Evolutionary conservation across 2,113 vertebrate genomes (phyloP).

Genomic region (Tretioscincus oriximinensis): DNA sequence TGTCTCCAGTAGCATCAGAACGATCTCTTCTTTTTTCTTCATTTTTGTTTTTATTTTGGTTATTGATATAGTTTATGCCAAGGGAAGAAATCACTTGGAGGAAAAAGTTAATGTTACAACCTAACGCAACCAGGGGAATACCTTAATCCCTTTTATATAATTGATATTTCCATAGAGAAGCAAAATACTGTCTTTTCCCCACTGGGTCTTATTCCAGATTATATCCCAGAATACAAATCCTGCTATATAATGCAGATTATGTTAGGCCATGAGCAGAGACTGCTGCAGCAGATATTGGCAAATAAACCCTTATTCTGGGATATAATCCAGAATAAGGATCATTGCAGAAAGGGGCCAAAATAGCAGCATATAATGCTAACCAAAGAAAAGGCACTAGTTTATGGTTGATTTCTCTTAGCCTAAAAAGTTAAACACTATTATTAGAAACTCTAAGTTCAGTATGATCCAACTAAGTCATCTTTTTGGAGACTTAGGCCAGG

Average conservation of each 20-base stretch:
- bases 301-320: too few relatives aligned
- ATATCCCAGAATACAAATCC: too few relatives aligned
- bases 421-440: neutral
- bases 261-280: too few relatives aligned
- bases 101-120: neutral
- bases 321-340: too few relatives aligned
- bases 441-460: neutral
- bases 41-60: accelerated
- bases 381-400: neutral
- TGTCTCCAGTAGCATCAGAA: neutral
- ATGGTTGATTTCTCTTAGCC: neutral
- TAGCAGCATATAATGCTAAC: neutral
- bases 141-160: neutral
- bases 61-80: neutral
- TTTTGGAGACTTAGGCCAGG: too few relatives aligned
- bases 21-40: conserved; percentile 23
- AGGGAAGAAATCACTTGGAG: neutral
- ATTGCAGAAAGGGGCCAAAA: too few relatives aligned
- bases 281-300: too few relatives aligned
- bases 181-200: neutral
- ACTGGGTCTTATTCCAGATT: too few relatives aligned
- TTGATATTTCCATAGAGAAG: neutral
- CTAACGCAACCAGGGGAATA: neutral
- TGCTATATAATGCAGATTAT: too few relatives aligned
- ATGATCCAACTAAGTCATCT: neutral